Evolutionary conservation across 2,888 invertebrate species (phyloP).

Genomic region (Pterostichus madidus): DNA sequence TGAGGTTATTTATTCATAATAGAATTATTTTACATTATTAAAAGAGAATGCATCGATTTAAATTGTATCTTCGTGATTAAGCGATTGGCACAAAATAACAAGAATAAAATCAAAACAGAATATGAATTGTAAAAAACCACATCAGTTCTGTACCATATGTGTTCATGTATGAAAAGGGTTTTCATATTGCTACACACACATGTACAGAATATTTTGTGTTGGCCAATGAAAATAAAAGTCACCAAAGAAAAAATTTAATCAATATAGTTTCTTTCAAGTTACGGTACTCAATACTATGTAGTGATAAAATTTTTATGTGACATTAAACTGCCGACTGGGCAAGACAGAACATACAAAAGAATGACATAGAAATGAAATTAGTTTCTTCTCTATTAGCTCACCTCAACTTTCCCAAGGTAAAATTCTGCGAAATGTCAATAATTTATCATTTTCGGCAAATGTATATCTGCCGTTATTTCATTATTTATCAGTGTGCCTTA

Average conservation of each 20-base stretch:
- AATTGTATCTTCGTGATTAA: conserved; percentile 7
- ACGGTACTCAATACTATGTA: not conserved
- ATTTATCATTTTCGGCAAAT: not conserved
- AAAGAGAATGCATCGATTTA: conserved; percentile 3
- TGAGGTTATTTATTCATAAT: no score
- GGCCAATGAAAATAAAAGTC: not conserved
- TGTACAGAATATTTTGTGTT: not conserved
- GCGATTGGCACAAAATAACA: conserved; percentile 19
- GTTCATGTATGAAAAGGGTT: conserved; percentile 2
- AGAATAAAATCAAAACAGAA: not conserved
- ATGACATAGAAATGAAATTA: not conserved
- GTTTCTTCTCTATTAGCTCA: not conserved
- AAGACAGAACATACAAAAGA: not conserved
- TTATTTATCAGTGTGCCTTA: not conserved
- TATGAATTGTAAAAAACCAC: conserved; percentile 17
- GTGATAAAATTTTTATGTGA: conserved; percentile 18
- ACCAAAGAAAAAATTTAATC: not conserved
- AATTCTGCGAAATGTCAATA: not conserved
- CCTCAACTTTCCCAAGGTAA: not conserved
- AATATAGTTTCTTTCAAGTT: not conserved
- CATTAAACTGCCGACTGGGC: not conserved
- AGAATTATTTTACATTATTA: no score
- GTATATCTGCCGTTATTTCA: no score
- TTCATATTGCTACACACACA: not conserved
- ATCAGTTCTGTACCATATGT: not conserved